Base-by-base conservation (phyloP, 2,797 vertebrate genomes). In the Todus mexicanus region DNA sequence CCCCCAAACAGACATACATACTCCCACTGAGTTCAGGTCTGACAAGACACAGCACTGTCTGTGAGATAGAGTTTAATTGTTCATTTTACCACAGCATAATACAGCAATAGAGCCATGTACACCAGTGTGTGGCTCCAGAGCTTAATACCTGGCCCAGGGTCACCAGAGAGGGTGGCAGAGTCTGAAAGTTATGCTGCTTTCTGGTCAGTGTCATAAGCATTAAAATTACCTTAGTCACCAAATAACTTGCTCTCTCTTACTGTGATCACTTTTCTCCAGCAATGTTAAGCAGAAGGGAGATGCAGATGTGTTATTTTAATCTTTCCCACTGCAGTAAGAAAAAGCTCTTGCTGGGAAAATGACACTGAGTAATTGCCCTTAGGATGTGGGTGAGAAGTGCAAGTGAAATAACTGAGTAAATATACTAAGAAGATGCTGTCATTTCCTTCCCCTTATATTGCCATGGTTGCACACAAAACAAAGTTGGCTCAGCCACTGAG, bases 341-440 rank as follows among this genome's bases (percentile, higher is more conserved):
- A 92, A 83, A 88, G 57, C 45, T 76, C 83, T 81, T 37, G 25
- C 68, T 89, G 83, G 74, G 77, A 94, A 95, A 93, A 89, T 50
- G 57, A 59, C 77, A 76, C 51, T 37, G 63, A 91, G 74, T 2
- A 10, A 90, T 89, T 6, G 6, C 73, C 70, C 81, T 89, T 27
- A 76, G 51, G 59, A 82, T 68, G 14, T 29, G 70, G 87, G 79
- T 92, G 69, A 91, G 75, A 92, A 95, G 84, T 57, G 83, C 89
- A 96, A 93, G 79, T 88, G 93, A 96, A 95, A 92, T 88, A 93
- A 94, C 22, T 85, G 85, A 93, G 84, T 79, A 94, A 96, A 90
- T 93, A 88, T 42, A 71, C 71, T 59, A 53, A 75, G 64, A 57
- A 0, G 12, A 76, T 64, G 50, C 64, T 9, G 71, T 92, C 5